Evolutionary conservation across 1,140 invertebrate species (phyloP), one percentile per base, ranked within the genome.

Genomic region (Microplitis mediator): DNA sequence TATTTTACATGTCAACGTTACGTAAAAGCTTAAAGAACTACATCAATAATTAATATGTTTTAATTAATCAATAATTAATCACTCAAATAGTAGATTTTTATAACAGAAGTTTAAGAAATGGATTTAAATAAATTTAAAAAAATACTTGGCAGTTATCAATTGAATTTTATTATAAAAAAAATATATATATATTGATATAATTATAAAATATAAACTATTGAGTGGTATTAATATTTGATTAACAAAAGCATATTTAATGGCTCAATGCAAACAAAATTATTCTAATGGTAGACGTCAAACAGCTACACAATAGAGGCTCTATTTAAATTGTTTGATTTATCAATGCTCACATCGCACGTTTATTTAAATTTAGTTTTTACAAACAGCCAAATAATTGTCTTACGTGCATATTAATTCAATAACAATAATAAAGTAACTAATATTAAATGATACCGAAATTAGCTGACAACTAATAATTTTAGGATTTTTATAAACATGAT

Each of bases 11-110:
- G 77, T 78, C 23, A 23, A 23, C 23, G 74, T 78, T 80, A 82
- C 80, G 76, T 63, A 82, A 75, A 77, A 23, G 23, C 76, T 78
- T 69, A 75, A 79, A 75, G 74, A 75, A 74, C 77, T 64, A 63
- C 52, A 69, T 71, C 61, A 67, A 60, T 69, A 77, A 77, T 77
- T 73, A 23, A 23, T 23, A 77, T 74, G 76, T 74, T 77, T 80
- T 67, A 61, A 76, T 31, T 14, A 74, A 75, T 73, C 36, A 39
- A 64, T 36, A 64, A 61, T 61, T 11, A 61, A 31, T 61, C 14
- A 23, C 0, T 4, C 4, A 54, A 56, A n/a, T 9, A 32, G 34
- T 4, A 58, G n/a, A 23, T 23, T 23, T 23, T 23, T 23, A 1
- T 23, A 23, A 23, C 2, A 23, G 23, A 23, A 23, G 23, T 23